Percentiles rank a stretch among this genome's conserved stretches.
These are phyloP conservation scores for Myotis daubentonii DNA, from an alignment of 2,797 vertebrate genomes.

Conservation along the genomic window DNA sequence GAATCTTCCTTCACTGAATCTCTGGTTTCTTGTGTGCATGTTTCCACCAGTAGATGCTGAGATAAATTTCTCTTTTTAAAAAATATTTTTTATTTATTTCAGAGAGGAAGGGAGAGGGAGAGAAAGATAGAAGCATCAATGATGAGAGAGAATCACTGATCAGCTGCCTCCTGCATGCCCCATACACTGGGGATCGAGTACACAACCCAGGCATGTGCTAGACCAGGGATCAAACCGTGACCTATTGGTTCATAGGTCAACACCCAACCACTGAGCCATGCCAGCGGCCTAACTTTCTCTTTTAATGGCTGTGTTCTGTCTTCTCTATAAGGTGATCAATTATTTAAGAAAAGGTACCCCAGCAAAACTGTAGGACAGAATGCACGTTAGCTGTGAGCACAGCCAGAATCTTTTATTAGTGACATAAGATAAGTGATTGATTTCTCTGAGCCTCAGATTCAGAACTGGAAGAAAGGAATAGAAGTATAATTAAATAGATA, in stretches of 20 bases:
- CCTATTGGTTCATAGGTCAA: too few species aligned
- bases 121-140: too few species aligned
- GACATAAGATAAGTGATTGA: not conserved
- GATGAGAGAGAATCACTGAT: too few species aligned
- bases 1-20: not conserved
- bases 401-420: not conserved
- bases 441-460: not conserved
- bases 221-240: too few species aligned
- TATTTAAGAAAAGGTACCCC: not conserved
- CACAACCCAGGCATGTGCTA: too few species aligned
- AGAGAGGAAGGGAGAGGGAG: too few species aligned
- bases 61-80: not conserved
- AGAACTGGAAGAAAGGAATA: not conserved
- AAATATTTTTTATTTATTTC: too few species aligned
- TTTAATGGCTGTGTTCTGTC: not conserved
- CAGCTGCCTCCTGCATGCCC: too few species aligned
- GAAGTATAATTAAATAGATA: not conserved
- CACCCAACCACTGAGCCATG: too few species aligned
- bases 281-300: not conserved
- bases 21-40: not conserved
- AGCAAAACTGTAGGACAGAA: not conserved
- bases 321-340: not conserved
- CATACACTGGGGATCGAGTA: too few species aligned
- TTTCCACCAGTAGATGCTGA: not conserved
- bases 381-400: not conserved